Conservation (phyloP, 2,797 vertebrate genomes). For the Masticophis lateralis region DNA sequence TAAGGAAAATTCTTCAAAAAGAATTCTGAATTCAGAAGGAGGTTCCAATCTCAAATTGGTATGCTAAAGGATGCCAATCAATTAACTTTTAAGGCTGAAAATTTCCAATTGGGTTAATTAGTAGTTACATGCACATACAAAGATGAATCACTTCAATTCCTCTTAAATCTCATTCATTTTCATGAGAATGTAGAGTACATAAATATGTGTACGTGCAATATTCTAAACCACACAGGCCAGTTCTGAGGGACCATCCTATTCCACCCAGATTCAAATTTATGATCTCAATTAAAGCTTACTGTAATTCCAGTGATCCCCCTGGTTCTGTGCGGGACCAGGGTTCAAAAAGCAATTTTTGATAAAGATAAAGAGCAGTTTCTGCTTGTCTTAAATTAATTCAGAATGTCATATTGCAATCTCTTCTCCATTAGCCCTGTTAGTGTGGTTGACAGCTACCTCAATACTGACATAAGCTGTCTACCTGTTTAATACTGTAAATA, state of each 20-base stretch:
- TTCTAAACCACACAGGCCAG: not conserved
- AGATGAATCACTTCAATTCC: not conserved
- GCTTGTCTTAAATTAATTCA: not conserved
- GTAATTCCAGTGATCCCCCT: not conserved
- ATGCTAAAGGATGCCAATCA: not conserved
- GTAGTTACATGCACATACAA: not conserved
- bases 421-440: not conserved
- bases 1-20: not conserved
- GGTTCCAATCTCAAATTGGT: not conserved
- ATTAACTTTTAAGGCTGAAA: not conserved
- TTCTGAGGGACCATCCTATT: not conserved
- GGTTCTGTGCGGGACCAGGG: not conserved
- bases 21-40: not conserved
- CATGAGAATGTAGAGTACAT: not conserved
- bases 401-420: not conserved
- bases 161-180: not conserved
- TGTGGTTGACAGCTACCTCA: not conserved
- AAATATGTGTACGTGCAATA: not conserved
- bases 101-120: not conserved
- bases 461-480: not conserved
- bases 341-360: not conserved
- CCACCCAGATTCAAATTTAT: not conserved
- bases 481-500: not conserved
- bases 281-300: not conserved
- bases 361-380: not conserved